Percentiles rank a stretch among this genome's conserved stretches.
These are phyloP conservation scores for Sphenopsis melanotis DNA, from an alignment of 2,797 vertebrate genomes.

Conservation along the genomic window DNA sequence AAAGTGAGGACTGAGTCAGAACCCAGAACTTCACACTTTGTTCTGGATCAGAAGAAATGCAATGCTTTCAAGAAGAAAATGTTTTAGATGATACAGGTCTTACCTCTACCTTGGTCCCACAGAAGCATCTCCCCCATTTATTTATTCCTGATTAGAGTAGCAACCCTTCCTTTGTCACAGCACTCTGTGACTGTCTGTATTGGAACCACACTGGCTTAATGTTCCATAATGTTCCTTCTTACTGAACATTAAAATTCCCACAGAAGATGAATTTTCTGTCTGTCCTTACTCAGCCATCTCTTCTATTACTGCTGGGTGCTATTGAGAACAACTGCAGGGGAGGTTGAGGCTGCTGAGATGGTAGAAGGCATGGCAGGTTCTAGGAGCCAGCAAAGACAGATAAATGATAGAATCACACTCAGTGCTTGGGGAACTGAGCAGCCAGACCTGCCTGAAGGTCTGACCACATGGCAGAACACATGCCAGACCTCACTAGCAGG, in stretches of 20 bases:
- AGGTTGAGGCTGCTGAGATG: neutral
- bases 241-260: neutral
- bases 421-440: neutral
- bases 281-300: neutral
- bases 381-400: neutral
- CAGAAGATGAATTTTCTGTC: neutral
- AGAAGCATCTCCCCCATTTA: neutral
- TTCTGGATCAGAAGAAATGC: neutral
- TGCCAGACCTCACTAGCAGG: neutral
- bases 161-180: neutral
- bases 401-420: neutral
- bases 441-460: neutral
- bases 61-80: neutral
- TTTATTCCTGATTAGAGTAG: neutral
- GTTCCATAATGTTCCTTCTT: neutral
- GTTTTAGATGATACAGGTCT: neutral
- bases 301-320: neutral
- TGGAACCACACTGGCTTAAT: neutral
- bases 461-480: neutral
- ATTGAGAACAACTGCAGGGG: neutral
- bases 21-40: neutral
- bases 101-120: neutral
- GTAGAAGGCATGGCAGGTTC: neutral
- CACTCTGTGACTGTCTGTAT: neutral
- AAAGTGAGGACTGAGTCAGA: neutral